Percentiles rank a stretch among this genome's conserved stretches.
Conservation (phyloP, 30 jellyfish, hydroid and myxozoan genomes). For the Aurelia aurita complex sp. Pacific region DNA sequence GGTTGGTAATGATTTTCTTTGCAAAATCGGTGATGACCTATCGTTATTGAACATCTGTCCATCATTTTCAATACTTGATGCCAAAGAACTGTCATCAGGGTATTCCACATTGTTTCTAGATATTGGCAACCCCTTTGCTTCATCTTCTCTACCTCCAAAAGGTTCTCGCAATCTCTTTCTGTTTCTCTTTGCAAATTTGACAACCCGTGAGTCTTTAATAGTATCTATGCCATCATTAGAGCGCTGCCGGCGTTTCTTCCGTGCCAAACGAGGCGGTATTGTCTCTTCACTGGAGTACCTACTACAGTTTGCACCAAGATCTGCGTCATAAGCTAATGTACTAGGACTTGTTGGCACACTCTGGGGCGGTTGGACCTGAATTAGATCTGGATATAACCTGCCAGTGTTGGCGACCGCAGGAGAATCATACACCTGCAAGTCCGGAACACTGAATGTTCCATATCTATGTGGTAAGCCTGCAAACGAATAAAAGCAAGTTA, state of each 20-base stretch:
- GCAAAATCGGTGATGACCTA: not conserved
- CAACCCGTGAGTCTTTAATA: not conserved
- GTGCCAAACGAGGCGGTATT: conserved; percentile 19
- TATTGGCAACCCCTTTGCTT: no score
- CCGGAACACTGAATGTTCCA: conserved; percentile 68
- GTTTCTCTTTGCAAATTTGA: conserved; percentile 22
- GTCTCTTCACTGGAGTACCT: conserved; percentile 27
- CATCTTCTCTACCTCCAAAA: no score
- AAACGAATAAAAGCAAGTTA: no score
- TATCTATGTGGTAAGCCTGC: conserved; percentile 14
- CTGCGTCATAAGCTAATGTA: not conserved
- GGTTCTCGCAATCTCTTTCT: conserved; percentile 13
- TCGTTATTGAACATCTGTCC: conserved; percentile 11
- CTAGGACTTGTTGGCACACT: conserved; percentile 19
- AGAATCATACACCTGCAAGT: conserved; percentile 9
- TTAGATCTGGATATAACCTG: conserved; percentile 40
- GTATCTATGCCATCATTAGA: not conserved
- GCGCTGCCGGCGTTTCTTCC: conserved; percentile 9
- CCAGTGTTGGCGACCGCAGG: not conserved
- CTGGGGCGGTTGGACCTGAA: conserved; percentile 21
- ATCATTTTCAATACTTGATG: conserved; percentile 1
- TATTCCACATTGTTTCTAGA: no score
- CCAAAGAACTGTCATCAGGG: not conserved
- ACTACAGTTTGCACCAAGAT: not conserved
- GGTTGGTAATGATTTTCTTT: no score